Evolutionary conservation across 2,797 vertebrate genomes (phyloP).

Genomic region (Aldrovandia affinis): DNA sequence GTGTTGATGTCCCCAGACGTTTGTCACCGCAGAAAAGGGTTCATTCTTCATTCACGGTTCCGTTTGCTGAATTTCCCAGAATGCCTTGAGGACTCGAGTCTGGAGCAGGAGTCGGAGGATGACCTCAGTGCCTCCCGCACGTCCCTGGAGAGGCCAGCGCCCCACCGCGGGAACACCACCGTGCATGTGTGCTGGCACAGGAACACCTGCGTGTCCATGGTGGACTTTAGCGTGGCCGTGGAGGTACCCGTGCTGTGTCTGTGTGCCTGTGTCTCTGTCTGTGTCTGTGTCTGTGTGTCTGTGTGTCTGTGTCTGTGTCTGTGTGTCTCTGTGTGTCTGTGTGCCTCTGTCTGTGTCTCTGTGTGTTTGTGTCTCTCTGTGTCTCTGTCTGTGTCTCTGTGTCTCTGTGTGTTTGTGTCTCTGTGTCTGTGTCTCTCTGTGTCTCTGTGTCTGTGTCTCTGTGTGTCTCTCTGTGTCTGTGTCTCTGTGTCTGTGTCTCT

Average conservation of each 20-base stretch:
- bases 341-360: conserved; percentile 25
- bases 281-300: not conserved
- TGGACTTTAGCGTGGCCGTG: conserved; percentile 93
- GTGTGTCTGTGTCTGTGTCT: not conserved
- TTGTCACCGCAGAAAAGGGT: not conserved
- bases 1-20: not conserved
- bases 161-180: conserved; percentile 82
- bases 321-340: not conserved
- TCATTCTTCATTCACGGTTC: not conserved
- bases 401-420: conserved; percentile 27
- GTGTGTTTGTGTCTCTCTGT: conserved; percentile 24
- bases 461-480: no score
- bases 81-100: conserved; percentile 79
- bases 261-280: conserved; percentile 23
- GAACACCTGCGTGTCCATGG: conserved; percentile 84
- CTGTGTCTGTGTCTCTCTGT: conserved; percentile 26
- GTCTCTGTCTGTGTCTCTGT: conserved; percentile 31
- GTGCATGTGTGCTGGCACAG: conserved; percentile 86
- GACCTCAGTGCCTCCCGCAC: conserved; percentile 87
- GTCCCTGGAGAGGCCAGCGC: conserved; percentile 89
- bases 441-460: conserved; percentile 30
- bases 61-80: conserved; percentile 71
- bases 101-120: conserved; percentile 90
- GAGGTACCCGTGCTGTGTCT: conserved; percentile 76
- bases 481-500: conserved; percentile 33